phyloP scores from a whole-genome alignment of 2,888 invertebrate genomes.

The Synergus itoensis region DNA sequence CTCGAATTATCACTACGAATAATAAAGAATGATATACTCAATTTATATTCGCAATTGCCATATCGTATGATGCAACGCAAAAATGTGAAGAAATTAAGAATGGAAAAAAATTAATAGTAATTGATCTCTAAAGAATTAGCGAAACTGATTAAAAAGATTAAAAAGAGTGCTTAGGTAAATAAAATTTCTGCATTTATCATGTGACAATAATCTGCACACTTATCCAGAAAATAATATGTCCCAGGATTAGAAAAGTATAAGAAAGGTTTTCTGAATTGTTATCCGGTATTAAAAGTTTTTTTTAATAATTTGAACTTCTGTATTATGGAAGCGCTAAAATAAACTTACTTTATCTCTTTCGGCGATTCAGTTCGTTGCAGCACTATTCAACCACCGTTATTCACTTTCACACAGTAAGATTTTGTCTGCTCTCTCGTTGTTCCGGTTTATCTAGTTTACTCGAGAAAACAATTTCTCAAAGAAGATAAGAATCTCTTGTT shows the following conservation, averaged over 20 bases:
- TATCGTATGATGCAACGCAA: too few species aligned
- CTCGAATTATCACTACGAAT: too few species aligned
- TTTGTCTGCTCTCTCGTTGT: neutral
- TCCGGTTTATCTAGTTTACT: constrained; percentile 8
- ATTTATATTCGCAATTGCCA: too few species aligned
- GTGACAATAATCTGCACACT: neutral
- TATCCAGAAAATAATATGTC: neutral
- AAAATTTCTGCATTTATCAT: neutral
- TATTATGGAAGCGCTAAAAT: neutral
- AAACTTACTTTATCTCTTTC: constrained; percentile 13
- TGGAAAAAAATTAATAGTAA: too few species aligned
- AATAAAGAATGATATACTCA: too few species aligned
- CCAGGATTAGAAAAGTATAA: neutral
- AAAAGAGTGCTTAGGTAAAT: too few species aligned
- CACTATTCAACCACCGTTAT: constrained; percentile 21
- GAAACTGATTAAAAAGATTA: too few species aligned
- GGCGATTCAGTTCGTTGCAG: constrained; percentile 13
- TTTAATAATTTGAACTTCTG: neutral
- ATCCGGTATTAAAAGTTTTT: neutral
- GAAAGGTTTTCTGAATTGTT: neutral
- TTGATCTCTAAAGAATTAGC: too few species aligned
- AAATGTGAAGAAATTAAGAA: too few species aligned
- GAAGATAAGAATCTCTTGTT: neutral
- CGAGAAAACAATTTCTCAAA: neutral
- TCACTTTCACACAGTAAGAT: constrained; percentile 22